Conservation (phyloP, 2,113 vertebrate genomes). For the Neolamprologus hecqui region DNA sequence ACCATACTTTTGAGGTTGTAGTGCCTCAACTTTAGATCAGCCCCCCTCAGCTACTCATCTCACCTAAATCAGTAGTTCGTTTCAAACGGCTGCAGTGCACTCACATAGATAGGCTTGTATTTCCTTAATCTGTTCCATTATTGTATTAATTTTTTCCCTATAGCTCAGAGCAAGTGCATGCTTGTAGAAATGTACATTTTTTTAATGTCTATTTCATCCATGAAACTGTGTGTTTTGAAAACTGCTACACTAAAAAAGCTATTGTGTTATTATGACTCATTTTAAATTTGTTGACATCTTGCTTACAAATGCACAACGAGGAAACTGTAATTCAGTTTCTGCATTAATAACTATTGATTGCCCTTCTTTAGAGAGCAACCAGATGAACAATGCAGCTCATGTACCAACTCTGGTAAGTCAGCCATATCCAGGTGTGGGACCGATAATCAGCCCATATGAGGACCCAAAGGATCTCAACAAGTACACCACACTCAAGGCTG, state of each 20-base stretch:
- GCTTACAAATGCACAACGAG: not conserved
- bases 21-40: not conserved
- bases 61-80: not conserved
- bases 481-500: constrained; percentile 88
- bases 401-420: constrained; percentile 81
- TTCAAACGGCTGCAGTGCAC: not conserved
- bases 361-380: constrained; percentile 72
- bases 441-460: constrained; percentile 84
- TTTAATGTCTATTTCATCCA: not conserved
- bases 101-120: not conserved
- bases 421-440: constrained; percentile 80
- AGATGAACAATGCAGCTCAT: constrained; percentile 84
- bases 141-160: not conserved
- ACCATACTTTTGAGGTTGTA: not conserved
- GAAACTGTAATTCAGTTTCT: not conserved
- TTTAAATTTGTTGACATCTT: not conserved
- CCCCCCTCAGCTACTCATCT: not conserved
- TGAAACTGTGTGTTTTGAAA: not conserved
- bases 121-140: not conserved
- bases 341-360: not conserved
- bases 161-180: not conserved
- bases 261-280: not conserved
- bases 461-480: constrained; percentile 90
- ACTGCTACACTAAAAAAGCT: not conserved
- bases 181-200: not conserved